These are phyloP conservation scores for Andrena trimmerana DNA, from an alignment of 2,888 invertebrate genomes.

Conservation along the genomic window DNA sequence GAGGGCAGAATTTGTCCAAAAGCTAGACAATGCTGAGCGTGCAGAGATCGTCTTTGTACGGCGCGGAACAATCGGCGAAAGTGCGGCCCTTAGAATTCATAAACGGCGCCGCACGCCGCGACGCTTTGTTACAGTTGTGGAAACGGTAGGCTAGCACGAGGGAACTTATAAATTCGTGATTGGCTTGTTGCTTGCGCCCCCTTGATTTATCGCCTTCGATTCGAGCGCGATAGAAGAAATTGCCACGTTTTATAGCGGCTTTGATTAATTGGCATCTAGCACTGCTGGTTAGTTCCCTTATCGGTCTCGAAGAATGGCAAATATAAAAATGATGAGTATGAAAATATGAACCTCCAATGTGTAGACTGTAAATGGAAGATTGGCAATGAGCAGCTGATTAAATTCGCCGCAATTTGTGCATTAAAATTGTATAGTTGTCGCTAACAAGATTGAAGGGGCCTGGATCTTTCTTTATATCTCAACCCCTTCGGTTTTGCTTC, in stretches of 20 bases:
- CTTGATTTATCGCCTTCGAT: not conserved
- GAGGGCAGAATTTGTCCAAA: constrained; percentile 68
- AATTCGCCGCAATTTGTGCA: no score
- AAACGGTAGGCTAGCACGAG: constrained; percentile 6
- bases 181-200: not conserved
- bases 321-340: not conserved
- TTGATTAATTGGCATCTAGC: not conserved
- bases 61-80: constrained; percentile 70
- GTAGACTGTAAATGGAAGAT: no score
- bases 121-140: constrained; percentile 28
- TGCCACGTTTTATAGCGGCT: not conserved
- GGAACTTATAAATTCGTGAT: not conserved
- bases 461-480: no score
- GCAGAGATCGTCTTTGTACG: constrained; percentile 67
- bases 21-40: constrained; percentile 65
- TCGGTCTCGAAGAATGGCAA: not conserved
- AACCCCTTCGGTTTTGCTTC: no score
- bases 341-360: no score
- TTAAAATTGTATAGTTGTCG: no score
- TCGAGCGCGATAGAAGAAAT: not conserved
- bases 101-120: constrained; percentile 50
- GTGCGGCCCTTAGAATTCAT: constrained; percentile 63
- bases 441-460: no score
- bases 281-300: not conserved
- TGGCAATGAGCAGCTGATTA: no score